Conservation (phyloP, 2,888 invertebrate genomes). For the Hemistola chrysoprasaria region DNA sequence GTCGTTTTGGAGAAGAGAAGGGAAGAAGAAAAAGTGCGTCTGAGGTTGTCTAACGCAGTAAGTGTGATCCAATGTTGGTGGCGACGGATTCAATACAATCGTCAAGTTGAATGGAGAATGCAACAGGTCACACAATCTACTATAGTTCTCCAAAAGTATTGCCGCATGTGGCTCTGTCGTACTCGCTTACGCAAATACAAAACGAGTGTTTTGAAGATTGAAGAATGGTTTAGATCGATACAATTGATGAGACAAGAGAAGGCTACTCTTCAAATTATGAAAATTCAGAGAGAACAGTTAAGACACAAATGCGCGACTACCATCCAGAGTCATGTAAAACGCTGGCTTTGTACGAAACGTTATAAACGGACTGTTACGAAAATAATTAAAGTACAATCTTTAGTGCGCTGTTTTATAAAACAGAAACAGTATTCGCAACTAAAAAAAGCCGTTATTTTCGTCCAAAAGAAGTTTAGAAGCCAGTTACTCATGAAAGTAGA, state of each 20-base stretch:
- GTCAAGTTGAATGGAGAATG: conserved; percentile 59
- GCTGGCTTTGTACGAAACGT: conserved; percentile 55
- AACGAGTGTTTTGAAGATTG: conserved; percentile 71
- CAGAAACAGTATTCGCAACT: conserved; percentile 47
- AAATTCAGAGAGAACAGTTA: conserved; percentile 42
- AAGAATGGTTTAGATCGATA: conserved; percentile 71
- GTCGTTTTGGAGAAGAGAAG: conserved; percentile 74
- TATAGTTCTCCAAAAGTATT: conserved; percentile 64
- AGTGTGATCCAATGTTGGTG: conserved; percentile 83
- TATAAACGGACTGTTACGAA: conserved; percentile 43
- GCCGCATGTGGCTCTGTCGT: conserved; percentile 61
- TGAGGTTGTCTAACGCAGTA: conserved; percentile 69
- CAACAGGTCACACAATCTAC: conserved; percentile 55
- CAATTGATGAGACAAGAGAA: conserved; percentile 52
- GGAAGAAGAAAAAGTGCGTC: conserved; percentile 52
- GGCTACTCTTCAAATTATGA: conserved; percentile 40
- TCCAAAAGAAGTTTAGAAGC: conserved; percentile 67
- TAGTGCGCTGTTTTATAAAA: conserved; percentile 47
- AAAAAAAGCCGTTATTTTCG: conserved; percentile 41
- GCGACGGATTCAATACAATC: conserved; percentile 66
- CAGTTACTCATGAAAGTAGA: conserved; percentile 58
- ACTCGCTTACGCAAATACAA: conserved; percentile 50
- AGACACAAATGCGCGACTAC: conserved; percentile 46
- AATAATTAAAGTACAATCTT: conserved; percentile 52
- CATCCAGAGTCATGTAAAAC: conserved; percentile 54